Evolutionary conservation across 2,113 vertebrate genomes (phyloP).

Genomic region (Oryzias melastigma): DNA sequence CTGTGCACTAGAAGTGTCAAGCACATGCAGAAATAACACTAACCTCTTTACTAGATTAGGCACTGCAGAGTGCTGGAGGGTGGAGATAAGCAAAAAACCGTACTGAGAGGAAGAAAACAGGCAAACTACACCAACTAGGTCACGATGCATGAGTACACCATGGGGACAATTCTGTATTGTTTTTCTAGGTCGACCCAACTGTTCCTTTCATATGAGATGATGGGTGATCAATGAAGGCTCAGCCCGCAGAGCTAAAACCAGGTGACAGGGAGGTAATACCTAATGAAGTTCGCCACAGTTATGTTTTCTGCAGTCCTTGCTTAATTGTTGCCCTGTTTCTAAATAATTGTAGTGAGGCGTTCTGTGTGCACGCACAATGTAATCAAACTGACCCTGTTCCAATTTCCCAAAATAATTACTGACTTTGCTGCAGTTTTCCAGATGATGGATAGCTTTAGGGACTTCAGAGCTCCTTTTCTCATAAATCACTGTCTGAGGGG

Average conservation of each 20-base stretch:
- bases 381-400: constrained; percentile 77
- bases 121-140: constrained; percentile 78
- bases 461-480: constrained; percentile 73
- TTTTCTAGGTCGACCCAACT: constrained; percentile 74
- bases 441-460: constrained; percentile 81
- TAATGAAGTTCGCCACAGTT: constrained; percentile 33
- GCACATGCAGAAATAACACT: constrained; percentile 56
- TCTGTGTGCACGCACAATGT: constrained; percentile 66
- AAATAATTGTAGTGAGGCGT: constrained; percentile 66
- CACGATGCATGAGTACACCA: constrained; percentile 63
- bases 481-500: constrained; percentile 79
- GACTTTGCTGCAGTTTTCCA: constrained; percentile 79
- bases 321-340: constrained; percentile 66
- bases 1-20: constrained; percentile 63
- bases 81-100: constrained; percentile 55
- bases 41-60: constrained; percentile 57
- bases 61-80: constrained; percentile 46
- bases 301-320: constrained; percentile 56
- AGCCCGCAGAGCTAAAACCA: constrained; percentile 38
- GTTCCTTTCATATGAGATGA: constrained; percentile 52
- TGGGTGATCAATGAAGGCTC: constrained; percentile 63
- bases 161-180: constrained; percentile 55
- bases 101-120: constrained; percentile 55
- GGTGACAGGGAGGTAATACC: constrained; percentile 22
- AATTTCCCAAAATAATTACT: constrained; percentile 82